Evolutionary conservation across 2,113 vertebrate genomes (phyloP), one percentile per base, ranked within the genome.

Genomic region (Bufo gargarizans): DNA sequence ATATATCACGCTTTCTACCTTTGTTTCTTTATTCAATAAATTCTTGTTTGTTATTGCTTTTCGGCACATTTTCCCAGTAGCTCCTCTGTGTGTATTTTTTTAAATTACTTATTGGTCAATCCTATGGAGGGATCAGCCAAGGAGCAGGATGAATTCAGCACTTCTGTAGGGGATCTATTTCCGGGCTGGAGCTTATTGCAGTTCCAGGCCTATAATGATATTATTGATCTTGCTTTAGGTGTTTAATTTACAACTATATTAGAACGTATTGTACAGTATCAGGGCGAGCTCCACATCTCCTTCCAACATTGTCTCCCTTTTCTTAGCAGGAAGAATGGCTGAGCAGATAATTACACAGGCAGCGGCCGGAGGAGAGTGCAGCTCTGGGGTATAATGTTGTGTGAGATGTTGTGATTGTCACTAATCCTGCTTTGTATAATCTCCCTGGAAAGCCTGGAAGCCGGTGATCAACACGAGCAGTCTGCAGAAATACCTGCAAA

Each of bases 181-280:
- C 67, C 80, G 50, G 80, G 43, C 20, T 6, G 12, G 45, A 12
- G 16, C 59, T 67, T 82, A 82, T 82, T 82, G 80, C 80, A 12
- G 17, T 82, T 82, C 45, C 12, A 49, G 43, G 43, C 12, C 43
- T 67, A 67, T 82, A 50, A 67, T 6, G 5, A 10, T 33, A 47
- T 49, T 82, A 82, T 82, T 65, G 80, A 82, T 82, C 61, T 82
- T n/a, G 80, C 80, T 82, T 59, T 65, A 82, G 80, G 80, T 82
- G 61, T 82, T 82, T 82, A 13, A 82, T 82, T 67, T 50, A 82
- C 80, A 82, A 67, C 59, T 82, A 49, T 82, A 67, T 82, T 67
- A 82, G 80, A 45, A 82, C 8, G 20, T 8, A 82, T 67, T 50
- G 80, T 82, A 8, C 19, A 6, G 61, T 13, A 82, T 82, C 59